phyloP scores from a whole-genome alignment of 2,888 invertebrate genomes.

The Sphaeridia pumilis region DNA sequence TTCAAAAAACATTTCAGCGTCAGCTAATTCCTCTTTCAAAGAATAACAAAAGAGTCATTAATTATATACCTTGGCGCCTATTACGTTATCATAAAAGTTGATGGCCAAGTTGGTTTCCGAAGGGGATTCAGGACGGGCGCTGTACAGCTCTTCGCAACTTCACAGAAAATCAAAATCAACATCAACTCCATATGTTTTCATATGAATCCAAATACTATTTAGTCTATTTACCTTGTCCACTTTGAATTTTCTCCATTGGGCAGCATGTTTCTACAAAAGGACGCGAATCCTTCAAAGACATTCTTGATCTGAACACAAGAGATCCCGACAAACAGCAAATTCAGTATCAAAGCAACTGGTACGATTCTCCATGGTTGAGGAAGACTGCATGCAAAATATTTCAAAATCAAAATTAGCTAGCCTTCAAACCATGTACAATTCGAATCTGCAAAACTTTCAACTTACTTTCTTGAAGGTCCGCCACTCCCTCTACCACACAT shows the following conservation, averaged over 20 bases:
- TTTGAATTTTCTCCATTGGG: slow-evolving; percentile 21
- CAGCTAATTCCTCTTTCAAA: too few relatives aligned
- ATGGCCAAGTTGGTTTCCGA: too few relatives aligned
- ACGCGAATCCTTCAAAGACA: slow-evolving; percentile 19
- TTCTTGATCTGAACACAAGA: slow-evolving; percentile 22
- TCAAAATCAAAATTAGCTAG: background rate
- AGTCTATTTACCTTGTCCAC: too few relatives aligned
- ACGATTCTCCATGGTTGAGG: slow-evolving; percentile 29
- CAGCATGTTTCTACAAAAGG: slow-evolving; percentile 18
- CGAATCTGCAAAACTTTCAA: too few relatives aligned
- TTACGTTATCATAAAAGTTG: slow-evolving; percentile 3
- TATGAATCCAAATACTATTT: too few relatives aligned
- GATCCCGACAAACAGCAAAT: slow-evolving; percentile 19
- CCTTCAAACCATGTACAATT: too few relatives aligned
- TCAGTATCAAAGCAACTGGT: slow-evolving; percentile 20
- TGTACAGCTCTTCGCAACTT: slow-evolving; percentile 8
- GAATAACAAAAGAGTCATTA: too few relatives aligned
- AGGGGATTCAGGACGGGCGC: background rate
- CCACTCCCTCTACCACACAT: slow-evolving; percentile 34
- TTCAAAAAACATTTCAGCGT: too few relatives aligned
- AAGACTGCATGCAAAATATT: slow-evolving; percentile 16
- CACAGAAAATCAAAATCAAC: background rate
- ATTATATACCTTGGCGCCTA: slow-evolving; percentile 7
- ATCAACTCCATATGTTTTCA: too few relatives aligned
- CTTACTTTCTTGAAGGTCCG: slow-evolving; percentile 26